A percentile compares a stretch with the other conserved stretches of the same genome.
phyloP scores from a whole-genome alignment of 2,888 invertebrate genomes.

The Ophioninae sp. region DNA sequence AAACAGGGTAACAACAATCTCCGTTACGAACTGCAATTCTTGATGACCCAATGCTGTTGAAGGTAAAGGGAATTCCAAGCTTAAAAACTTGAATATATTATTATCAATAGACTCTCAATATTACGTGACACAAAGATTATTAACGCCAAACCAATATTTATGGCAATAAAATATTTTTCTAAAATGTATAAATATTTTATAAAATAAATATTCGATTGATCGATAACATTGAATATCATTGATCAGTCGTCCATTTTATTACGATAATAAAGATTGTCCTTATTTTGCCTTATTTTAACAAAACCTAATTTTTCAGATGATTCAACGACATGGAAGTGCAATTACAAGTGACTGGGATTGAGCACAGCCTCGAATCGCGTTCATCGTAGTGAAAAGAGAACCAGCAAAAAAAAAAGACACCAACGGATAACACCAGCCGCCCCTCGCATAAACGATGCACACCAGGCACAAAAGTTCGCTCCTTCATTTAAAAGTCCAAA shows the following conservation, averaged over 20 bases:
- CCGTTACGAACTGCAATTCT: slow-evolving; percentile 5
- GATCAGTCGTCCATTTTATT: too few species aligned
- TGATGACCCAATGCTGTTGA: slow-evolving; percentile 13
- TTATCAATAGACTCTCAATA: background rate
- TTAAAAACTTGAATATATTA: background rate
- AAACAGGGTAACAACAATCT: slow-evolving; percentile 4
- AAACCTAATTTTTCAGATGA: background rate
- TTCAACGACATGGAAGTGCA: background rate
- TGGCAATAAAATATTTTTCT: background rate
- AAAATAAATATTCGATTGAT: too few species aligned
- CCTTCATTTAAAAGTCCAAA: slow-evolving; percentile 33
- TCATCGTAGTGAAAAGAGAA: background rate
- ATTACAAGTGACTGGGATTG: background rate
- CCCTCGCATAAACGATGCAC: background rate
- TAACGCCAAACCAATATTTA: background rate
- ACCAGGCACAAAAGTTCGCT: slow-evolving; percentile 40
- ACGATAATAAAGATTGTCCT: too few species aligned
- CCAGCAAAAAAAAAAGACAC: background rate
- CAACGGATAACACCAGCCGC: background rate
- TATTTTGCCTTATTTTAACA: background rate
- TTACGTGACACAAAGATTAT: too few species aligned
- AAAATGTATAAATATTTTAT: too few species aligned
- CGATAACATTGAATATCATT: too few species aligned
- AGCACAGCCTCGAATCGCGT: background rate
- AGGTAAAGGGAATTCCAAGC: slow-evolving; percentile 8